Evolutionary conservation across 2,888 invertebrate species (phyloP).

Genomic region (Cryptophagus acutangulus): DNA sequence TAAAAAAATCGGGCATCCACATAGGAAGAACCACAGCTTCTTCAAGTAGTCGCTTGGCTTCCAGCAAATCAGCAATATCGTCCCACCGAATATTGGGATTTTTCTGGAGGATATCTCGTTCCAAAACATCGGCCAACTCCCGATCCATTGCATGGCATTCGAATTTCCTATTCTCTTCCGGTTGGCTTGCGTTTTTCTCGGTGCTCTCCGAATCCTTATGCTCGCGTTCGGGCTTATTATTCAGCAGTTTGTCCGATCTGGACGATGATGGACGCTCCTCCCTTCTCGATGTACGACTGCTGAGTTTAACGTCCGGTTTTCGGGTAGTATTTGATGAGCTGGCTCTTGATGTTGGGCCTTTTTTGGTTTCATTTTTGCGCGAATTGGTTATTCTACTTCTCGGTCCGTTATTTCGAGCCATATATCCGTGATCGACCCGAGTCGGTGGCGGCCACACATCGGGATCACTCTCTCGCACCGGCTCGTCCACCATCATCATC

Average conservation of each 20-base stretch:
- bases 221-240: constrained; percentile 46
- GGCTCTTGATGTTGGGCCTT: constrained; percentile 41
- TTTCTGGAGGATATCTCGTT: constrained; percentile 94
- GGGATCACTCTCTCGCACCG: constrained; percentile 71
- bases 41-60: constrained; percentile 85
- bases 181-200: constrained; percentile 46
- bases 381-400: constrained; percentile 35
- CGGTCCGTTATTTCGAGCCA: constrained; percentile 42
- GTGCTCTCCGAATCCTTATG: constrained; percentile 65
- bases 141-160: constrained; percentile 78
- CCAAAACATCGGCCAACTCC: constrained; percentile 84
- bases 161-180: constrained; percentile 77
- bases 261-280: constrained; percentile 46
- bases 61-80: constrained; percentile 84
- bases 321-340: constrained; percentile 42
- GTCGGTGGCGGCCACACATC: constrained; percentile 86
- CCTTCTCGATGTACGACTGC: constrained; percentile 35
- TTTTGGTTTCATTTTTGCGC: constrained; percentile 39
- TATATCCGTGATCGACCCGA: constrained; percentile 66
- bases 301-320: constrained; percentile 34
- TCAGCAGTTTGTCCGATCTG: constrained; percentile 41
- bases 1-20: constrained; percentile 98
- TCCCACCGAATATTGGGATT: constrained; percentile 96
- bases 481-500: constrained; percentile 50
- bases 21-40: constrained; percentile 97